Percentiles rank a stretch among this genome's conserved stretches.
Evolutionary conservation across 2,888 invertebrate species (phyloP).

Genomic region (Cremastinae sp.): DNA sequence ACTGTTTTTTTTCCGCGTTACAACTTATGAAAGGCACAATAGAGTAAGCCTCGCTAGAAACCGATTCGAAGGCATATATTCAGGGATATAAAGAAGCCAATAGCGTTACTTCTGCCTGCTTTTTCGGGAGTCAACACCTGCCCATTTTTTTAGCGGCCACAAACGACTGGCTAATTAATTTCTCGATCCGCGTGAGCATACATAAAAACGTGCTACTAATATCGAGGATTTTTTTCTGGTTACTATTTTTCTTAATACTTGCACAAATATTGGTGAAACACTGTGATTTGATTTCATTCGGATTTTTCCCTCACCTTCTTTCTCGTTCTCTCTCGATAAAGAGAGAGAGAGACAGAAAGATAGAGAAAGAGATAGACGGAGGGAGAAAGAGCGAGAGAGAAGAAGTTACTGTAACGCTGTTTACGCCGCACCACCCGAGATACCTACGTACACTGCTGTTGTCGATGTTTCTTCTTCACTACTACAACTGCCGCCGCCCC

Average conservation of each 20-base stretch:
- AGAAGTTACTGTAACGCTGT: slow-evolving; percentile 29
- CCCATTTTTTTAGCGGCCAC: slow-evolving; percentile 32
- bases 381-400: background rate
- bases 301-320: background rate
- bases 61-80: slow-evolving; percentile 31
- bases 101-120: slow-evolving; percentile 37
- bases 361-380: background rate
- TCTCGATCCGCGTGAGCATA: slow-evolving; percentile 29
- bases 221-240: background rate
- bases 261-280: background rate
- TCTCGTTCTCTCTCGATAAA: background rate
- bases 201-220: slow-evolving; percentile 7
- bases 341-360: slow-evolving; percentile 5
- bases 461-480: slow-evolving; percentile 36
- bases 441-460: slow-evolving; percentile 55
- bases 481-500: slow-evolving; percentile 44
- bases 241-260: slow-evolving; percentile 10
- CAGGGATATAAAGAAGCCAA: slow-evolving; percentile 44
- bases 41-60: slow-evolving; percentile 44
- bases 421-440: slow-evolving; percentile 44
- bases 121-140: slow-evolving; percentile 33
- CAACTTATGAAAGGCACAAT: slow-evolving; percentile 45
- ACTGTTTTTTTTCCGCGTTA: slow-evolving; percentile 26
- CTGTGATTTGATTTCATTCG: background rate
- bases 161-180: slow-evolving; percentile 39